Evolutionary conservation across 2,888 invertebrate species (phyloP), one percentile per base, ranked within the genome.

Genomic region (Petrolisthes cinctipes): DNA sequence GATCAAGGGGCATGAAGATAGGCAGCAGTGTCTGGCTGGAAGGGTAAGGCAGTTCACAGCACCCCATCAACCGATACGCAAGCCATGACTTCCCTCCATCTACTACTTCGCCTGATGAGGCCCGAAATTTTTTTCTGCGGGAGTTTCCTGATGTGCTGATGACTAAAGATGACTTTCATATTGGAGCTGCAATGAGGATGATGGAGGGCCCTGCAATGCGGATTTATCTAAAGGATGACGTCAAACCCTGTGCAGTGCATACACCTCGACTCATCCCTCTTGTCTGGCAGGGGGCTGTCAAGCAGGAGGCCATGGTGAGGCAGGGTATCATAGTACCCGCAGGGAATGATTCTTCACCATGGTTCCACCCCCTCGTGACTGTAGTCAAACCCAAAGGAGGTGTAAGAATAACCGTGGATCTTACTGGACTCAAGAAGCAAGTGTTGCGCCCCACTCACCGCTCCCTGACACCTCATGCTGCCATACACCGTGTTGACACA

Each of bases 391-490:
- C 1, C 68, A 83, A 75, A 7, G 57, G 85, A 51, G 68, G 85
- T 9, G 68, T 85, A 9, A 54, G 85, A 5, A 85, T 85, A 4
- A 79, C 78, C 7, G 79, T 66, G 51, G 85, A 85, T 37, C 51
- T 85, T 0, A 66, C 53, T 1, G 68, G 66, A 20, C 37, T 78
- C 7, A 79, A 85, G 66, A 51, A 79, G 9, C 81, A 81, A 7
- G 75, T 85, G 14, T 9, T 66, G 2, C 68, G 75, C 7, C 83
- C 78, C 0, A n/a, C 68, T 4, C 20, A 79, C n/a, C 85, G 78
- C n/a, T n/a, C n/a, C n/a, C n/a, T n/a, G n/a, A n/a, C 4, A 20
- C 53, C 79, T n/a, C 3, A 79, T 66, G 51, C 76, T n/a, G 79
- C 79, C 9, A 23, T 83, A 11, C 1, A 6, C 6, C n/a, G 4